Conservation (phyloP, 2,113 vertebrate species). For the Antechinus stuartii region DNA sequence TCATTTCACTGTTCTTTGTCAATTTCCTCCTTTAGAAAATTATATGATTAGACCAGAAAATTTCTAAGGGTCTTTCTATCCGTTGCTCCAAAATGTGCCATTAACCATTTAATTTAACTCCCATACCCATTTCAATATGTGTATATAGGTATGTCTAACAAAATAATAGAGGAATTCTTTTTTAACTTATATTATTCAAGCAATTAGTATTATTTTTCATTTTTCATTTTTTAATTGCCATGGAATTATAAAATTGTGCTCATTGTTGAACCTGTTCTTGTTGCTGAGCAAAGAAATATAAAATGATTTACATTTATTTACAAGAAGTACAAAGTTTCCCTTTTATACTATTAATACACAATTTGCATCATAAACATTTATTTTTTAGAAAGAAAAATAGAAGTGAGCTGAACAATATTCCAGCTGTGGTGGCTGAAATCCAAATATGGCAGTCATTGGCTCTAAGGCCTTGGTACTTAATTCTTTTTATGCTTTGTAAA, state of each 20-base stretch:
- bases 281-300: background rate
- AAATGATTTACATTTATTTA: background rate
- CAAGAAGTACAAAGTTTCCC: background rate
- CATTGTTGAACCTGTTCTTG: background rate
- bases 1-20: background rate
- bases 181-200: background rate
- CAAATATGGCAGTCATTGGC: background rate
- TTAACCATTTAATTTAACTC: background rate
- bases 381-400: background rate
- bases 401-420: background rate
- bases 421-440: background rate
- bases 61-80: background rate
- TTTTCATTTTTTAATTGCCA: background rate
- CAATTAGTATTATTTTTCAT: background rate
- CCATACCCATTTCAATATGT: background rate
- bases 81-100: background rate
- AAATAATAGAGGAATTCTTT: background rate
- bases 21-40: background rate
- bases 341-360: background rate
- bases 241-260: background rate
- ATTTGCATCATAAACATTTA: background rate
- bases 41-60: background rate
- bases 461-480: background rate
- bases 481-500: background rate
- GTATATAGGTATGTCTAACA: background rate